These are phyloP conservation scores for Drosophila yakuba DNA, from an alignment of 1,140 invertebrate genomes.

Conservation along the genomic window DNA sequence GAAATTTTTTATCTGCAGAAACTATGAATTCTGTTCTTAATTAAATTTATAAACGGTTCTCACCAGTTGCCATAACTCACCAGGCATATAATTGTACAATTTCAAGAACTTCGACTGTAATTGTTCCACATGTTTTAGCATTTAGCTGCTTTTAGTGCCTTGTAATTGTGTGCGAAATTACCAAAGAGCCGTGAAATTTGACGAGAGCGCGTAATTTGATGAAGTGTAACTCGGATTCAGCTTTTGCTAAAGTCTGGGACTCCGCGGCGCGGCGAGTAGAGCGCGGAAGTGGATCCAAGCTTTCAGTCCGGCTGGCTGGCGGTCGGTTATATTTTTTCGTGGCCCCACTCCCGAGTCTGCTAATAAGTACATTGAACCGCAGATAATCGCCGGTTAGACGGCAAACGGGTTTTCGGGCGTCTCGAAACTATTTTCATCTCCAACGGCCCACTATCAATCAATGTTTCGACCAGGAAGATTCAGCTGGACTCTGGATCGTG, in stretches of 20 bases:
- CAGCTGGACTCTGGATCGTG: slow-evolving; percentile 31
- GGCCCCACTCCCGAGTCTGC: slow-evolving; percentile 31
- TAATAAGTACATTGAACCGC: slow-evolving; percentile 76
- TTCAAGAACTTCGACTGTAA: slow-evolving; percentile 15
- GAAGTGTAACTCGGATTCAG: slow-evolving; percentile 22
- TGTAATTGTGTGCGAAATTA: slow-evolving; percentile 46
- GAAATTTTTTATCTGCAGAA: not conserved
- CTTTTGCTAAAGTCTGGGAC: not conserved
- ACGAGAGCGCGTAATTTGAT: slow-evolving; percentile 37
- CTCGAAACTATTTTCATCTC: slow-evolving; percentile 48
- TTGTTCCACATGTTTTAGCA: slow-evolving; percentile 16
- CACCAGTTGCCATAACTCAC: not conserved
- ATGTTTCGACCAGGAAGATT: slow-evolving; percentile 41
- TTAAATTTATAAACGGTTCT: not conserved
- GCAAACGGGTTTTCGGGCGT: slow-evolving; percentile 66
- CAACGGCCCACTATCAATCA: slow-evolving; percentile 62
- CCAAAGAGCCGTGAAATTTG: slow-evolving; percentile 46
- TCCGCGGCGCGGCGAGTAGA: not conserved
- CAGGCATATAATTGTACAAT: slow-evolving; percentile 7
- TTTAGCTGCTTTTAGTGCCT: slow-evolving; percentile 1
- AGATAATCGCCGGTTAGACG: slow-evolving; percentile 66
- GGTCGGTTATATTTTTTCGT: slow-evolving; percentile 22
- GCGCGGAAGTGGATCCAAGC: slow-evolving; percentile 20
- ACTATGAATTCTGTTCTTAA: not conserved
- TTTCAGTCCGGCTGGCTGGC: slow-evolving; percentile 14